A percentile compares a stretch with the other conserved stretches of the same genome.
Conservation (phyloP, 2,113 vertebrate genomes). For the Elachura formosa region DNA sequence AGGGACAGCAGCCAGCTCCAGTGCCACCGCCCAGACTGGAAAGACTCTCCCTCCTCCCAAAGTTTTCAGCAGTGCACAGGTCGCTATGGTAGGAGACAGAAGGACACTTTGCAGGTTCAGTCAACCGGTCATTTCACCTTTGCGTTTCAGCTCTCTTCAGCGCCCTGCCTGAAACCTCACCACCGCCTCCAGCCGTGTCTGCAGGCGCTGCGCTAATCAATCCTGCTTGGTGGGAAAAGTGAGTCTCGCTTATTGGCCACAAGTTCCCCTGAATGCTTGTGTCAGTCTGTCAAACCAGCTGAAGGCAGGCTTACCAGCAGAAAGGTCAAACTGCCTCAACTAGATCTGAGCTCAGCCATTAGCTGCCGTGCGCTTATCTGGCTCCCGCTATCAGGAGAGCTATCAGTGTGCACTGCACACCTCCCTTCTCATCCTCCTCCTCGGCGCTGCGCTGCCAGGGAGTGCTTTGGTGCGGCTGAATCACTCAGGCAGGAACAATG, state of each 20-base stretch:
- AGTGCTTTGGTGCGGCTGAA: conserved; percentile 6
- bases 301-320: not conserved
- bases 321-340: conserved; percentile 45
- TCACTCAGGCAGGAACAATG: not conserved
- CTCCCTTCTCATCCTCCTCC: not conserved
- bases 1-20: not conserved
- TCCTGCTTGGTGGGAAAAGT: conserved; percentile 27
- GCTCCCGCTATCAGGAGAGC: not conserved
- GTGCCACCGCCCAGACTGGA: rapidly evolving
- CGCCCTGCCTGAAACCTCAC: not conserved
- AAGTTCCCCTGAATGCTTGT: conserved; percentile 30
- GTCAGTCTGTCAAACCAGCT: conserved; percentile 51
- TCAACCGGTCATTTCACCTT: not conserved
- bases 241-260: conserved; percentile 32
- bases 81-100: not conserved
- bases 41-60: not conserved
- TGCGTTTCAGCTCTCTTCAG: not conserved
- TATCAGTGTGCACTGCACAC: not conserved
- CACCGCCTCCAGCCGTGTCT: not conserved
- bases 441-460: not conserved
- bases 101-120: not conserved
- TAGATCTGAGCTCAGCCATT: conserved; percentile 10
- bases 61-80: not conserved
- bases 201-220: not conserved
- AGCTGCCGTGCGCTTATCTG: not conserved